A percentile compares a stretch with the other conserved stretches of the same genome.
These are phyloP conservation scores for Laterallus jamaicensis DNA, from an alignment of 2,113 vertebrate species.

Conservation along the genomic window DNA sequence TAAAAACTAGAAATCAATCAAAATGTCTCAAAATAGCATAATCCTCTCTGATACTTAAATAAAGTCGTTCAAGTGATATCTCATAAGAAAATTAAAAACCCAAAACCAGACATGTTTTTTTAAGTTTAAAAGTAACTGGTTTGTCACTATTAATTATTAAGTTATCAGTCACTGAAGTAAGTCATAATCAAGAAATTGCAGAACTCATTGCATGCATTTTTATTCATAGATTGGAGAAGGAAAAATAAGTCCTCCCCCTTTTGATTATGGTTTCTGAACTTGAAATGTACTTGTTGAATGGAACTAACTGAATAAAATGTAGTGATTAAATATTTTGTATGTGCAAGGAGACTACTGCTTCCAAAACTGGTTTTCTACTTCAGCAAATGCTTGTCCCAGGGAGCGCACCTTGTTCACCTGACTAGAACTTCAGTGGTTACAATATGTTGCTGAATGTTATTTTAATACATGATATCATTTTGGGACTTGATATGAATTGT, in stretches of 20 bases:
- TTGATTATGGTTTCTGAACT: not conserved
- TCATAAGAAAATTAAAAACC: not conserved
- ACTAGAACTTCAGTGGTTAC: not conserved
- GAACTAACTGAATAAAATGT: not conserved
- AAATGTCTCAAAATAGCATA: not conserved
- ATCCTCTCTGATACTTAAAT: not conserved
- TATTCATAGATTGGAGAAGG: not conserved
- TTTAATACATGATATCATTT: not conserved
- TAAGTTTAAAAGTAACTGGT: not conserved
- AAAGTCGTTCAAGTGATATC: not conserved
- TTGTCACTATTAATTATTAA: not conserved
- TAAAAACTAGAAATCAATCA: slow-evolving; percentile 1
- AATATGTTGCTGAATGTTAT: not conserved
- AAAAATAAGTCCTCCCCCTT: not conserved
- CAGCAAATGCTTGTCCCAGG: not conserved
- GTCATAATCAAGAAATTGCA: not conserved
- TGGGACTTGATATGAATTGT: not conserved
- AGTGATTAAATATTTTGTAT: not conserved
- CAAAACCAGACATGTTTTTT: not conserved
- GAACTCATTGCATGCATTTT: not conserved
- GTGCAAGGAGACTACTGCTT: not conserved
- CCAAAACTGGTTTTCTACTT: not conserved
- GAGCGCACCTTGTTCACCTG: not conserved
- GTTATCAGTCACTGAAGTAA: not conserved
- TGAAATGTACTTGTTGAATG: not conserved